A percentile compares a stretch with the other conserved stretches of the same genome.
Evolutionary conservation across 1,140 invertebrate genomes (phyloP).

Genomic region (Atta cephalotes): DNA sequence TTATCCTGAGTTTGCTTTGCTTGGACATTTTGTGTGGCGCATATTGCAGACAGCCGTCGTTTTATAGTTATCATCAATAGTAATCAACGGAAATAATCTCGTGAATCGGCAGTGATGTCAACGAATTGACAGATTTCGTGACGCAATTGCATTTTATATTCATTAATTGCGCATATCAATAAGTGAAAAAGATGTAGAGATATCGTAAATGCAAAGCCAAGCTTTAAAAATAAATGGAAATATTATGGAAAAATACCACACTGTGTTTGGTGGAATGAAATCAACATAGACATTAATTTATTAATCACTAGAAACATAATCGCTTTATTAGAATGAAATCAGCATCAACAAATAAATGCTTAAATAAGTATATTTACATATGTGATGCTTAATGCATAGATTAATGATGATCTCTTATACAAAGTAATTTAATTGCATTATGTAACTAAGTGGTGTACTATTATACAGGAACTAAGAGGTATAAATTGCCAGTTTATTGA

Average conservation of each 20-base stretch:
- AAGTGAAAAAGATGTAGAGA: neutral
- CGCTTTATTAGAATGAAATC: neutral
- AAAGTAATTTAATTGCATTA: constrained; percentile 4
- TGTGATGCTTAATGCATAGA: neutral
- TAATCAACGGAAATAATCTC: constrained; percentile 51
- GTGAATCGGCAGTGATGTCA: constrained; percentile 24
- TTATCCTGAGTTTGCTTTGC: neutral
- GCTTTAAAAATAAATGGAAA: neutral
- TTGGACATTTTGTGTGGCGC: neutral
- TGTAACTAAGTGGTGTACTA: too few relatives aligned
- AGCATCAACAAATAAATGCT: neutral
- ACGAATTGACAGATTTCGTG: constrained; percentile 11
- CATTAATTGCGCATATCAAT: neutral
- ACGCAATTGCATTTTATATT: constrained; percentile 24
- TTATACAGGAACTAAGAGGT: neutral
- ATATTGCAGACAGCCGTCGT: neutral
- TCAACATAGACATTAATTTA: neutral
- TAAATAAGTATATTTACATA: neutral
- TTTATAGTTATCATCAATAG: constrained; percentile 17
- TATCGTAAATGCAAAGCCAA: constrained; percentile 6
- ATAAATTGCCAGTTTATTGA: neutral
- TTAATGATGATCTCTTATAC: neutral
- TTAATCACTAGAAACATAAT: neutral
- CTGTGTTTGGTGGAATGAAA: neutral
- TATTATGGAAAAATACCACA: neutral